Base-by-base conservation (phyloP, 2,888 invertebrate species). In the Priocnemis perturbator region DNA sequence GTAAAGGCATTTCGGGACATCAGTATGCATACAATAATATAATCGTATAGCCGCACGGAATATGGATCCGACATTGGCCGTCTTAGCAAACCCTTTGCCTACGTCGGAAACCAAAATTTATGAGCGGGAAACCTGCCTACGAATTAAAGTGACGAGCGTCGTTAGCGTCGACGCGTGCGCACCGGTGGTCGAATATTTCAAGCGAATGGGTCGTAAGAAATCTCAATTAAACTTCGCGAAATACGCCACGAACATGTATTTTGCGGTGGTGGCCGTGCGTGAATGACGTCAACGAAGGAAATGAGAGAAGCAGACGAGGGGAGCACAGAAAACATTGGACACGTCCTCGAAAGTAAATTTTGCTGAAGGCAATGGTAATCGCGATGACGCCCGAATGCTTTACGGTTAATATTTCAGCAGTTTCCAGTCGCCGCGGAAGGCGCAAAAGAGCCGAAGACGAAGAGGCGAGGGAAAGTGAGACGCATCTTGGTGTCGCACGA, bases 141-240 rank as follows among this genome's bases (percentile, higher is more conserved):
- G 37, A 37, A 37, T 37, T 37, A 37, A 11, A 37, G 37, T 37
- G 37, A 37, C 37, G 37, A 37, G 37, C 1, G 37, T 37, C 37
- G 37, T 37, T 37, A 37, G 37, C 37, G 37, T 37, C 37, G 11
- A 37, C 37, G 37, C 37, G 37, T 37, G 37, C 37, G 37, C 37
- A 11, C 37, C 7, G 1, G 50, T n/a, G 50, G 19, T 19, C 50
- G 67, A 73, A 75, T 71, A 72, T 70, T 74, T 68, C 71, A 62
- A 71, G 70, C 71, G 74, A 74, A 74, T 78, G 74, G 76, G 67
- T 74, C 76, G 74, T 78, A 74, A 74, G 78, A 78, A 76, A 69
- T 78, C 69, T 74, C 76, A 78, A 78, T 78, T 78, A 72, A 78
- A 74, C 63, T 57, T 56, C 65, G 67, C 70, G 69, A 76, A 76